Conservation (phyloP, 2,113 vertebrate species). For the Oenanthe melanoleuca region DNA sequence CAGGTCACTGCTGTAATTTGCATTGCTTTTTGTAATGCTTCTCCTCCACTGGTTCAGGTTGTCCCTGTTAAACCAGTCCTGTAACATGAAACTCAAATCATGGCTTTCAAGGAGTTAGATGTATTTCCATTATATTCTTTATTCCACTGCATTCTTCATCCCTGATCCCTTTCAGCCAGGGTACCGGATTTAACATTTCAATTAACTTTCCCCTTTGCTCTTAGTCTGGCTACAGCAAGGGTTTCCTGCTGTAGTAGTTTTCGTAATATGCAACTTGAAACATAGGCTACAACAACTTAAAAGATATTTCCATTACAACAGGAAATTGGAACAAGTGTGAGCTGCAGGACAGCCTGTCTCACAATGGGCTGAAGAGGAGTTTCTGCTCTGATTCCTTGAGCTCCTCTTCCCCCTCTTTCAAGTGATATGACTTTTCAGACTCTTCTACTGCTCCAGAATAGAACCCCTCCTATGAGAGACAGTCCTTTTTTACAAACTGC, state of each 20-base stretch:
- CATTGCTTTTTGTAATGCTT: not conserved
- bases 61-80: not conserved
- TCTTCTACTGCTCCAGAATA: not conserved
- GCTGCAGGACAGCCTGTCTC: not conserved
- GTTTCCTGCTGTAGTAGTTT: not conserved
- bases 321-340: not conserved
- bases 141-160: not conserved
- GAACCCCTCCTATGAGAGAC: not conserved
- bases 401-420: not conserved
- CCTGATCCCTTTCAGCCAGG: not conserved
- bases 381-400: not conserved
- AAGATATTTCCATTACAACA: not conserved
- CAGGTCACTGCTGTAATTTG: not conserved
- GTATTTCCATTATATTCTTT: not conserved
- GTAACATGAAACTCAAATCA: not conserved
- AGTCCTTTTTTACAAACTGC: not conserved
- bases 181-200: not conserved
- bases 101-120: not conserved
- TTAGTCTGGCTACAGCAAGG: not conserved
- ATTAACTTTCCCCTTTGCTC: not conserved
- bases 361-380: not conserved
- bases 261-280: not conserved
- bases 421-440: not conserved
- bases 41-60: not conserved
- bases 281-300: not conserved